Evolutionary conservation across 2,888 invertebrate genomes (phyloP), one percentile per base, ranked within the genome.

Genomic region (Aspidiotus destructor): DNA sequence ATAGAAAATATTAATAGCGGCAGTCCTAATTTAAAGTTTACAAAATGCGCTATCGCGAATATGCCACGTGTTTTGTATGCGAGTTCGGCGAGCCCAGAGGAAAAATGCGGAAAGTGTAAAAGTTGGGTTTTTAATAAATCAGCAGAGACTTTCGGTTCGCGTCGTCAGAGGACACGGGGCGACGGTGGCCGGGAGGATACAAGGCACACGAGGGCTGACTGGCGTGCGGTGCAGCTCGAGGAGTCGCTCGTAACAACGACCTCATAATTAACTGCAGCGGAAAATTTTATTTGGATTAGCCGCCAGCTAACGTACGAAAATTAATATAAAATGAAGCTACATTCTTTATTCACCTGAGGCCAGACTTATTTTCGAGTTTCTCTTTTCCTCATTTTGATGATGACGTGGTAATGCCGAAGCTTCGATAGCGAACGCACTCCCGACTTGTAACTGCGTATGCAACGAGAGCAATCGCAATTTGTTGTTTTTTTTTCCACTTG

Each of bases 261-360:
- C 58, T 65, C 58, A 65, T 65, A 65, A 65, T 65, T 65, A 65
- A 65, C 65, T 65, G 57, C 65, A 65, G 65, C 65, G 65, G 65
- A 65, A 65, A 65, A 65, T 65, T 65, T 65, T 65, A 58, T 65
- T 65, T 65, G 65, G 65, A 65, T 65, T 65, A 65, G 65, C 65
- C 65, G 65, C 57, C 57, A 65, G 65, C 65, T 65, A 65, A 65
- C 65, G 57, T 65, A 65, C 65, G 65, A 58, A 65, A 65, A 65
- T 65, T 65, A 65, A 65, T 65, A 65, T 65, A 65, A 65, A 65
- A 65, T 58, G 65, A 65, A 65, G 65, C 65, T 65, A 65, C 65
- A 65, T 65, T 65, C 65, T 65, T 65, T 58, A 42, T 65, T 65
- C 57, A 65, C 65, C 65, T 65, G 65, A 57, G 65, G 57, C 65